phyloP scores from a whole-genome alignment of 2,113 vertebrate species.

The Electrona antarctica region DNA sequence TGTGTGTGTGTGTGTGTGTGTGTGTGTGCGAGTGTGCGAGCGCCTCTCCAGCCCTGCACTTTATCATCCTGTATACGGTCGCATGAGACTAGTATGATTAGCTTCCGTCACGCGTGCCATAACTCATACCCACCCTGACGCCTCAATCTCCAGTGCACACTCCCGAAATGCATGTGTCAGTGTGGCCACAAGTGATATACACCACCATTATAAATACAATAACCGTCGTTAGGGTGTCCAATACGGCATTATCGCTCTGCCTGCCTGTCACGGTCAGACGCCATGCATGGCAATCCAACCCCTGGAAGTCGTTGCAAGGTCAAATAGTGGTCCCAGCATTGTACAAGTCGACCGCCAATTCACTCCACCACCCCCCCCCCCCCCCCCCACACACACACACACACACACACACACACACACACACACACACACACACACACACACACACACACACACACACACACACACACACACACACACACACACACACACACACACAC shows the following conservation, averaged over 20 bases:
- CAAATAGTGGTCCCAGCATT: slow-evolving; percentile 30
- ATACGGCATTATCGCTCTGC: slow-evolving; percentile 48
- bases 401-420: too few species aligned
- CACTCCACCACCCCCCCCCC: neutral
- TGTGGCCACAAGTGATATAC: slow-evolving; percentile 68
- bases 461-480: too few species aligned
- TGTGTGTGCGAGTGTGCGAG: slow-evolving; percentile 9
- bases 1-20: neutral
- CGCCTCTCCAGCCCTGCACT: slow-evolving; percentile 16
- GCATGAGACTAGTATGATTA: slow-evolving; percentile 73
- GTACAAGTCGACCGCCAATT: slow-evolving; percentile 37
- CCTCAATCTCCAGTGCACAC: slow-evolving; percentile 64
- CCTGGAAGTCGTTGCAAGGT: slow-evolving; percentile 42
- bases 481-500: too few species aligned
- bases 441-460: too few species aligned
- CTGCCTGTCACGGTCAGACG: slow-evolving; percentile 18
- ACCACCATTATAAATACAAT: slow-evolving; percentile 73
- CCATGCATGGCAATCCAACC: neutral
- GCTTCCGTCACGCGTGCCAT: slow-evolving; percentile 60
- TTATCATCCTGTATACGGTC: slow-evolving; percentile 66
- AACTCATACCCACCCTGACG: slow-evolving; percentile 58
- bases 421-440: too few species aligned
- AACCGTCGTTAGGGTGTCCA: slow-evolving; percentile 64
- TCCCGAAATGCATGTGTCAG: slow-evolving; percentile 64
- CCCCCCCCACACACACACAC: too few species aligned